Evolutionary conservation across 1,140 invertebrate genomes (phyloP).

Genomic region (Araneus ventricosus): DNA sequence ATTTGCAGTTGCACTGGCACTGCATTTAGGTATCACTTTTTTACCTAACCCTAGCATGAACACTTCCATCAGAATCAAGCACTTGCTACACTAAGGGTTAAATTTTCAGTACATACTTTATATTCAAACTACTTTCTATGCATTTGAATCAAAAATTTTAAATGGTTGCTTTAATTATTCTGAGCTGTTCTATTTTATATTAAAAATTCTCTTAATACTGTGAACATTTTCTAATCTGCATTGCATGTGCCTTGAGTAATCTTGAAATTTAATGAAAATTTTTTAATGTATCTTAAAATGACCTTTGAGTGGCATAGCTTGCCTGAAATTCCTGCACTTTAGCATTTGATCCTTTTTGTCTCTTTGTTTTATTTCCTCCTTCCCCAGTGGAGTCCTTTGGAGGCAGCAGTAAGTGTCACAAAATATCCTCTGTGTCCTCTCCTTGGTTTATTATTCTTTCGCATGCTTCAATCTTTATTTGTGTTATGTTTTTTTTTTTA

Average conservation of each 20-base stretch:
- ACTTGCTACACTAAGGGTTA: neutral
- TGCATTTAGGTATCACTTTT: neutral
- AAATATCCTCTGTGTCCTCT: conserved; percentile 68
- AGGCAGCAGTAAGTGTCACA: conserved; percentile 76
- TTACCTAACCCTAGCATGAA: neutral
- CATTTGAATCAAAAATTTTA: neutral
- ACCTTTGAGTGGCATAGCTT: conserved; percentile 63
- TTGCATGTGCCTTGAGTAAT: conserved; percentile 20
- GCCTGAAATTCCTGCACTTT: conserved; percentile 75
- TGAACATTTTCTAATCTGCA: conserved; percentile 23
- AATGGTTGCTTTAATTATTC: neutral
- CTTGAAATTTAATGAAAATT: neutral
- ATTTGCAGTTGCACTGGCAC: conserved; percentile 16
- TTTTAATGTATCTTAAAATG: conserved; percentile 16
- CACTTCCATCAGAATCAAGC: neutral
- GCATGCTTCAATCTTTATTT: conserved; percentile 17
- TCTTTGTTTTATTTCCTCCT: conserved; percentile 69
- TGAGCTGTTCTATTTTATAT: neutral
- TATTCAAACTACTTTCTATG: neutral
- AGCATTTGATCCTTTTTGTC: conserved; percentile 74
- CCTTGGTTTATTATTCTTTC: conserved; percentile 25
- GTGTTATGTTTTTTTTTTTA: conserved; percentile 11
- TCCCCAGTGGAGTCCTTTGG: conserved; percentile 73
- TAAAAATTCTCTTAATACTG: neutral
- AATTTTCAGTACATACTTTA: neutral